phyloP scores from a whole-genome alignment of 2,888 invertebrate species.

The Leptopterna dolabrata region DNA sequence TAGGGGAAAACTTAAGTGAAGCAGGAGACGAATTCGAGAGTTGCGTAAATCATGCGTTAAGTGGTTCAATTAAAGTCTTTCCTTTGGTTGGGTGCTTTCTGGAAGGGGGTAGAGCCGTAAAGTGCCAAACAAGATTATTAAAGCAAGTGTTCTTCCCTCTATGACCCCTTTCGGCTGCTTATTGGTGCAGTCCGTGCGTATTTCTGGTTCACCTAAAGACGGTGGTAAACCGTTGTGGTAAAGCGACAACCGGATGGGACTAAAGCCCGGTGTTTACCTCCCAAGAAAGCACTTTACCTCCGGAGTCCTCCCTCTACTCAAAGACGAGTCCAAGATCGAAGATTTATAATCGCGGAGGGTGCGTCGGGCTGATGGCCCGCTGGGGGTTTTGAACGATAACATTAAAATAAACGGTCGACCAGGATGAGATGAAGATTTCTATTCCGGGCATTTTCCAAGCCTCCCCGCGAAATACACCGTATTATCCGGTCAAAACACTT shows the following conservation, averaged over 20 bases:
- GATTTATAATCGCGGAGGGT: background rate
- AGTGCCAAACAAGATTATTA: constrained; percentile 4
- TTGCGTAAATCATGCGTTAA: constrained; percentile 4
- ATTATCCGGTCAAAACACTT: background rate
- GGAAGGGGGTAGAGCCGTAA: background rate
- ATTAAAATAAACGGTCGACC: background rate
- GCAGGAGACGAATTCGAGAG: background rate
- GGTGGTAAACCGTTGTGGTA: background rate
- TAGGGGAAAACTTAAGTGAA: background rate
- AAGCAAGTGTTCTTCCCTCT: background rate
- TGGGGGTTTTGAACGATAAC: background rate
- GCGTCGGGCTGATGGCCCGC: background rate
- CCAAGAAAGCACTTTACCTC: constrained; percentile 3
- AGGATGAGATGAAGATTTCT: background rate
- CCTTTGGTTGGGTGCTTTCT: background rate
- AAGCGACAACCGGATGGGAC: background rate
- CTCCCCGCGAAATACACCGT: background rate
- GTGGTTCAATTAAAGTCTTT: constrained; percentile 25
- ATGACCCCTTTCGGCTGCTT: background rate
- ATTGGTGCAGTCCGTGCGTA: background rate
- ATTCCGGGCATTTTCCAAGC: background rate
- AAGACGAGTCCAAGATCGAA: background rate
- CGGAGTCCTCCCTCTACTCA: background rate
- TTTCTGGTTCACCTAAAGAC: background rate
- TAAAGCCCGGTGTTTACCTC: constrained; percentile 22